Evolutionary conservation across 1,140 invertebrate species (phyloP), one percentile per base, ranked within the genome.

Genomic region (Heliconius eleuchia): DNA sequence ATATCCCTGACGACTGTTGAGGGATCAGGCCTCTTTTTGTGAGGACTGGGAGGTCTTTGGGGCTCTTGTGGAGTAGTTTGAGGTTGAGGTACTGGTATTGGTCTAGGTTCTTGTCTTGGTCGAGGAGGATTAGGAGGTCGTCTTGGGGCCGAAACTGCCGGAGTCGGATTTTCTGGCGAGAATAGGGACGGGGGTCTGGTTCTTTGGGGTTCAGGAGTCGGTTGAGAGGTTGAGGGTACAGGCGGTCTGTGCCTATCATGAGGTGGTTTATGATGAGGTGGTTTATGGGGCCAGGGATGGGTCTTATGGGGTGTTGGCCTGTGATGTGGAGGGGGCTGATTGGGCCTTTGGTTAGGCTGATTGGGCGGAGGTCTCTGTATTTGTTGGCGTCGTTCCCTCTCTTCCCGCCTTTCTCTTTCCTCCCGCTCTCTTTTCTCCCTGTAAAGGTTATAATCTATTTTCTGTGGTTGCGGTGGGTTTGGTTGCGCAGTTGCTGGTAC

Each of bases 381-480:
- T 74, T 88, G 86, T 79, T 89, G 87, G 75, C 87, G 83, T 74
- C 88, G 86, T 74, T 91, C 89, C 71, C 89, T 84, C 77, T 91
- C 88, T 81, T 91, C 87, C 23, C 91, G 76, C 74, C 89, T 80
- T 76, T 93, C 91, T 30, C 92, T 80, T n/a, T 94, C 92, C 75
- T 94, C 92, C 42, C 93, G 84, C 77, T 94, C 92, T 55, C 90
- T 84, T 80, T 93, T 92, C 79, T 95, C 93, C 78, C 92, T 87
- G 84, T 95, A 95, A 18, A 92, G 81, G 78, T 92, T 94, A 78
- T 89, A 94, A 83, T 95, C 94, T 71, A 95, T 94, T 82, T 94
- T 95, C 72, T 93, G 90, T 9, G 91, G 91, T 79, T 85, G 90
- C 0, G 88, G 86, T 34, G 84, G 78, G 75, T 82, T 80, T 2